Evolutionary conservation across 2,797 vertebrate genomes (phyloP).

Genomic region (Melanotaenia boesemani): DNA sequence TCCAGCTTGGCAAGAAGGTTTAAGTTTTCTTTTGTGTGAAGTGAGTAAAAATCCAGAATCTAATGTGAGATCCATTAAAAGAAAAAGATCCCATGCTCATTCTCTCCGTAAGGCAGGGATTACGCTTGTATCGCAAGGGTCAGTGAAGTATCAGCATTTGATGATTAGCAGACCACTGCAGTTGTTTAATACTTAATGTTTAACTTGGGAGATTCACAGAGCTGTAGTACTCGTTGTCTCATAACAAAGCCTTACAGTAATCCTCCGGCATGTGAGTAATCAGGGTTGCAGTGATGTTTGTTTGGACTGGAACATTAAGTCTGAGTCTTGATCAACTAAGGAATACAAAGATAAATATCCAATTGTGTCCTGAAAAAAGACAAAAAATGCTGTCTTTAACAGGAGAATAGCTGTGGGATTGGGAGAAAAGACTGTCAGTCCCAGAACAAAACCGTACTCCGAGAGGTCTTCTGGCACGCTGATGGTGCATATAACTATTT

Average conservation of each 20-base stretch:
- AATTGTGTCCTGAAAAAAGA: constrained; percentile 26
- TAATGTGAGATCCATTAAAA: constrained; percentile 25
- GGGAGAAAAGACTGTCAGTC: constrained; percentile 8
- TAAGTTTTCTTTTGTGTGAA: constrained; percentile 46
- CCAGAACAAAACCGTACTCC: constrained; percentile 10
- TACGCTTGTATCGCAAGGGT: constrained; percentile 37
- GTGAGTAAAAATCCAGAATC: constrained; percentile 42
- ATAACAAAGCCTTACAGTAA: constrained; percentile 44
- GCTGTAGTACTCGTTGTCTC: constrained; percentile 53
- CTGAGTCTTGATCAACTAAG: constrained; percentile 27
- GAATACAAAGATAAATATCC: constrained; percentile 30
- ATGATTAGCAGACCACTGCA: constrained; percentile 55
- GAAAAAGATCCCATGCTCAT: constrained; percentile 17
- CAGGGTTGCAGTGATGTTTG: constrained; percentile 29
- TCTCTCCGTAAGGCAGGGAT: constrained; percentile 27
- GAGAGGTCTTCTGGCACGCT: background rate
- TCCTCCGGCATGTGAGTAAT: constrained; percentile 41
- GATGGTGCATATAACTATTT: constrained; percentile 11
- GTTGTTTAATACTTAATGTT: constrained; percentile 45
- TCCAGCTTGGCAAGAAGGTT: constrained; percentile 39
- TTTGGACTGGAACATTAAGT: constrained; percentile 23
- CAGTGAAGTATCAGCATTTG: constrained; percentile 35
- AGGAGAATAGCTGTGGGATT: constrained; percentile 27
- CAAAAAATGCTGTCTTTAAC: background rate
- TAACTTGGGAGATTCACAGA: constrained; percentile 40